Base-by-base conservation (phyloP, 2,888 invertebrate species). In the Leucophora obtusa region DNA sequence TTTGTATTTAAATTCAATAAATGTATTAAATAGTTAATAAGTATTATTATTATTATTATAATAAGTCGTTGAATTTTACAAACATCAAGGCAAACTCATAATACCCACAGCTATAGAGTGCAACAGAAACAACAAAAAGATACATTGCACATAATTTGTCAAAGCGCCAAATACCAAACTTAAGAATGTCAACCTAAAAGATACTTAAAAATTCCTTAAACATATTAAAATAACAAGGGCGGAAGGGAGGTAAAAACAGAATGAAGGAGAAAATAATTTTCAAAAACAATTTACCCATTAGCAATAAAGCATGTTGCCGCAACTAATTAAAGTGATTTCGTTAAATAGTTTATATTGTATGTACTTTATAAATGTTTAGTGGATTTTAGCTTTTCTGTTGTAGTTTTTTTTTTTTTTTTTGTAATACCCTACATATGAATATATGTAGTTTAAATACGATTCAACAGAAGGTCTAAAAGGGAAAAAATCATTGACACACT, bases 121-220 rank as follows among this genome's bases (percentile, higher is more conserved):
- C 35, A 63, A 11, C 10, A 58, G n/a, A 47, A 68, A 17, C 15
- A 4, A 50, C 21, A 47, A 69, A 69, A 43, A 60, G 28, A 65
- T 35, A 68, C 59, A 58, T 65, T 69, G 58, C 62, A 69, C 72
- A 75, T 69, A 79, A 82, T 79, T 82, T 82, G 82, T 79, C 82
- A 82, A 75, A 79, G 78, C 74, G 82, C 82, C 82, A 82, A 82
- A 71, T 75, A 72, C 78, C 75, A 69, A 82, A 71, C 75, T 71
- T 82, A 79, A 75, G 74, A 82, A 78, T 82, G 82, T 72, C 75
- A 82, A 68, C 71, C 70, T 33, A 60, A 82, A 71, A 78, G 59
- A 77, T 74, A 60, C 58, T 71, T 78, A 21, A 69, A 73, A 82
- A 62, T 59, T 78, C 65, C 68, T 68, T 62, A 70, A 70, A 82